phyloP scores from a whole-genome alignment of 1,140 invertebrate genomes.

The Laupala kohalensis region DNA sequence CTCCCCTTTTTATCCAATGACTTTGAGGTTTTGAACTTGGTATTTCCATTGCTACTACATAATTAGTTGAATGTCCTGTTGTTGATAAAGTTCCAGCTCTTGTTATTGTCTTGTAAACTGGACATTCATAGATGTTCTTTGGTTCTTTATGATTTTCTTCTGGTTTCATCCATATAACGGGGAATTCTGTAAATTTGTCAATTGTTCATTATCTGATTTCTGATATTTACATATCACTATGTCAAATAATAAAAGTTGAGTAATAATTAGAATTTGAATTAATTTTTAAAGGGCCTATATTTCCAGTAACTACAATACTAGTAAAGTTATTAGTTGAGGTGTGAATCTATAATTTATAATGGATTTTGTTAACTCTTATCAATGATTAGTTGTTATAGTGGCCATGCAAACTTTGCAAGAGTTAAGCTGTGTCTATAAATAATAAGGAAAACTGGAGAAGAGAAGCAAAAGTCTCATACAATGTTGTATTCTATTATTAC shows the following conservation, averaged over 20 bases:
- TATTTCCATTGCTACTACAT: constrained; percentile 55
- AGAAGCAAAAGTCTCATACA: too few species aligned
- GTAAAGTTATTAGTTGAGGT: too few species aligned
- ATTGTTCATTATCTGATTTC: too few species aligned
- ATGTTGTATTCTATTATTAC: too few species aligned
- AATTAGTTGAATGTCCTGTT: constrained; percentile 72
- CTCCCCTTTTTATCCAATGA: constrained; percentile 68
- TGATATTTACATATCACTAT: too few species aligned
- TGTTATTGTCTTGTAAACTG: constrained; percentile 59
- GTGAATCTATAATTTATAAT: too few species aligned
- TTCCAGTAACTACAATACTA: too few species aligned
- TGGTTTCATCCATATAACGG: constrained; percentile 43
- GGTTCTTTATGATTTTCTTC: constrained; percentile 32
- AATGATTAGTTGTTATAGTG: too few species aligned
- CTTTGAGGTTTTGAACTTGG: constrained; percentile 40
- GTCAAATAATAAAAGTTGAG: neutral
- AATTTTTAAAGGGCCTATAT: neutral
- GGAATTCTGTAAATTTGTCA: constrained; percentile 44
- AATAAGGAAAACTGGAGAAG: too few species aligned
- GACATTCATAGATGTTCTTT: constrained; percentile 45
- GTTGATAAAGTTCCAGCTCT: constrained; percentile 56
- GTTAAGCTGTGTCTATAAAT: too few species aligned
- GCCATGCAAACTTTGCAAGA: too few species aligned
- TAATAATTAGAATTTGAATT: neutral
- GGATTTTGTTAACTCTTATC: too few species aligned